A percentile compares a stretch with the other conserved stretches of the same genome.
These are phyloP conservation scores for Acanthiza pusilla DNA, from an alignment of 2,797 vertebrate species.

Conservation along the genomic window DNA sequence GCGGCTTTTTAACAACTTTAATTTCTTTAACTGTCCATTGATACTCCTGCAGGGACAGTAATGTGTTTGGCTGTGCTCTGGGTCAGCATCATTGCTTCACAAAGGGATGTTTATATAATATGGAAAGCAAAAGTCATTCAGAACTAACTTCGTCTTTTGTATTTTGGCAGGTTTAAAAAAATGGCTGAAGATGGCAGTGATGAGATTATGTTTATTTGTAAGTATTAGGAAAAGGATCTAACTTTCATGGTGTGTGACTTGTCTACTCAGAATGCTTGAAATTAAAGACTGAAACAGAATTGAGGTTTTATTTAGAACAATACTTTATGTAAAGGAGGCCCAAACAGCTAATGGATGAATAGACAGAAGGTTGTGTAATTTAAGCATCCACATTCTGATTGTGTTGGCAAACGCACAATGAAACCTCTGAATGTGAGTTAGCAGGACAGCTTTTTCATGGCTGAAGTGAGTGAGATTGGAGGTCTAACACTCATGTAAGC, in stretches of 20 bases:
- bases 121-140: not conserved
- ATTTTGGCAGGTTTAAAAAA: slow-evolving; percentile 67
- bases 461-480: not conserved
- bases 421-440: not conserved
- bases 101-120: not conserved
- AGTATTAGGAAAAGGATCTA: slow-evolving; percentile 65
- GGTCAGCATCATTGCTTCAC: not conserved
- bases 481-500: not conserved
- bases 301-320: not conserved
- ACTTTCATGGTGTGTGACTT: not conserved
- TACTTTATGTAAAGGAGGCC: not conserved
- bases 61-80: not conserved
- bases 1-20: not conserved
- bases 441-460: not conserved
- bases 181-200: slow-evolving; percentile 85
- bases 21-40: not conserved
- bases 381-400: not conserved
- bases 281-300: not conserved
- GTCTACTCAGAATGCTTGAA: not conserved
- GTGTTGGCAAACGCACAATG: not conserved
- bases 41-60: not conserved
- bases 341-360: not conserved
- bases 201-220: slow-evolving; percentile 84
- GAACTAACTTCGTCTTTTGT: slow-evolving; percentile 10
- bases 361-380: not conserved